Base-by-base conservation (phyloP, 2,888 invertebrate genomes). In the Macrosoma leucophasiata region DNA sequence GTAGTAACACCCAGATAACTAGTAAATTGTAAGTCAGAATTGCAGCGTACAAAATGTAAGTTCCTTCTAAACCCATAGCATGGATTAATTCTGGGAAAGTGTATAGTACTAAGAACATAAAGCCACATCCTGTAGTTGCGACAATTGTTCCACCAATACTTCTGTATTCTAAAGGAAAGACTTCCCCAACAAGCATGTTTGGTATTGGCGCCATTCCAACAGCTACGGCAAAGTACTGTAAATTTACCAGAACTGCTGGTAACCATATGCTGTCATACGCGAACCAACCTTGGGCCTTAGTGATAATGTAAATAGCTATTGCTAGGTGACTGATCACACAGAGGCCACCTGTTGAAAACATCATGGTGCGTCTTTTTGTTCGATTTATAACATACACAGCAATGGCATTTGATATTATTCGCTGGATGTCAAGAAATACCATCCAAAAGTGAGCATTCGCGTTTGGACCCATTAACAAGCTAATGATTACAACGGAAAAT, bases 101-200 rank as follows among this genome's bases (percentile, higher is more conserved):
- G 63, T 91, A 89, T 3, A 91, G 84, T 5, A 87, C 86, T 2
- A 85, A 11, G 51, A 91, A 91, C 40, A 87, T 85, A 28, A 87
- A 81, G 1, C 78, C 52, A 29, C 88, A 88, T 12, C 84, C 79
- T 2, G 87, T 79, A 22, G 86, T 82, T 12, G 88, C 70, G 8
- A 87, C 86, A 8, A 90, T 66, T 1, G 87, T 88, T 1, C 89
- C 85, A 2, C 89, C 90, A 1, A 88, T 59, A 11, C 88, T 88
- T 28, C 88, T 76, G 29, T 85, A 84, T 26, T 82, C 78, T 14
- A 86, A 68, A 2, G 90, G 85, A 44, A 90, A 90, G 1, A 91
- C 74, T 58, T 91, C 91, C 0, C 90, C 90, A 23, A 88, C 87
- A 69, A 91, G 86, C 4, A 90, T 86, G 75, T 89, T 90, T 0